Evolutionary conservation across 2,113 vertebrate species (phyloP).

Genomic region (Emydura subglobosa): DNA sequence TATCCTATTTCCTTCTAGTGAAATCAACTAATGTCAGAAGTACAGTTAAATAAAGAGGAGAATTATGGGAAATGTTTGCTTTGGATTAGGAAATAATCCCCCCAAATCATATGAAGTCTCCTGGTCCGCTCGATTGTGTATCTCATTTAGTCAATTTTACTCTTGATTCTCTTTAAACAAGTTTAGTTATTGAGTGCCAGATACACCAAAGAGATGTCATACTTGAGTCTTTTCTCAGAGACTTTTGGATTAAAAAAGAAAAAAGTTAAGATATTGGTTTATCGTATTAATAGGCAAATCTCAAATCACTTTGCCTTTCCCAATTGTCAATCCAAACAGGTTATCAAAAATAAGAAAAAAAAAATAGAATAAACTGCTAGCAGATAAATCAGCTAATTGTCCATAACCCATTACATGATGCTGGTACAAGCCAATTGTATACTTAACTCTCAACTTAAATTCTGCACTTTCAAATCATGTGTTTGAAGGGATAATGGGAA

Average conservation of each 20-base stretch:
- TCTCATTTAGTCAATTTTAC: neutral
- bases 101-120: neutral
- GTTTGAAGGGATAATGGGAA: conserved; percentile 76
- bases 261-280: neutral
- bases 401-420: conserved; percentile 45
- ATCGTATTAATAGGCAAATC: conserved; percentile 7
- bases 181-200: neutral
- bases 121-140: neutral
- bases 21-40: conserved; percentile 30
- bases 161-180: conserved; percentile 7
- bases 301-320: neutral
- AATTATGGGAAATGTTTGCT: conserved; percentile 3
- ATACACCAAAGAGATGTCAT: conserved; percentile 5
- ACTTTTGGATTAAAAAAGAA: neutral
- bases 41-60: conserved; percentile 35
- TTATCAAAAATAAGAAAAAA: neutral
- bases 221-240: neutral
- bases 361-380: neutral
- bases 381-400: conserved; percentile 54
- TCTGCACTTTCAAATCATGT: conserved; percentile 68
- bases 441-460: conserved; percentile 69
- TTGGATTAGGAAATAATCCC: neutral
- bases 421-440: conserved; percentile 11
- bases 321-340: neutral
- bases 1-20: neutral